Evolutionary conservation across 2,888 invertebrate species (phyloP).

Genomic region (Nezara viridula): DNA sequence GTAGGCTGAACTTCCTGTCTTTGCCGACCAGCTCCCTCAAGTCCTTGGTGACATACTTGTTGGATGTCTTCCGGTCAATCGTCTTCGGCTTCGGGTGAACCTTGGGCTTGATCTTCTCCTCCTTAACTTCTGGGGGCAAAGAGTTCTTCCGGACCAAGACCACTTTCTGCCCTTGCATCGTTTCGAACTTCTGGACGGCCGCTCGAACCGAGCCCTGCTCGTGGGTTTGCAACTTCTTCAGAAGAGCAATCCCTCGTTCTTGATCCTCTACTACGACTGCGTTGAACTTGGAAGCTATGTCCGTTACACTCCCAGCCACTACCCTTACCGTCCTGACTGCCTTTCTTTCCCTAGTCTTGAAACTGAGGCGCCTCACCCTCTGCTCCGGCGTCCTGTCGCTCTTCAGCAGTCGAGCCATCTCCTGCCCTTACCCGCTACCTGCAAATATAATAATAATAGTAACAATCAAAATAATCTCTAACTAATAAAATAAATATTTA

Average conservation of each 20-base stretch:
- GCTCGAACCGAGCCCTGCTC: constrained; percentile 62
- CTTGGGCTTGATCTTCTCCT: constrained; percentile 56
- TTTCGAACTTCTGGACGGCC: constrained; percentile 64
- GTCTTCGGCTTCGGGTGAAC: constrained; percentile 62
- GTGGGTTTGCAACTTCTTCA: constrained; percentile 57
- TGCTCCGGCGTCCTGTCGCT: constrained; percentile 26
- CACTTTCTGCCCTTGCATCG: constrained; percentile 61
- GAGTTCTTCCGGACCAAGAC: constrained; percentile 63
- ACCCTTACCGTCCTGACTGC: constrained; percentile 58
- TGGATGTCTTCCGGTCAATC: constrained; percentile 40
- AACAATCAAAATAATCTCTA: neutral
- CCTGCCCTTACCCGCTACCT: neutral
- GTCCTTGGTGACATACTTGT: constrained; percentile 53
- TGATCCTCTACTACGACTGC: constrained; percentile 66
- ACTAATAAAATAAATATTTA: neutral
- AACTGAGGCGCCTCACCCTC: constrained; percentile 63
- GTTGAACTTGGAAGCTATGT: constrained; percentile 66
- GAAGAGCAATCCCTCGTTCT: constrained; percentile 62
- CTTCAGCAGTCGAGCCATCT: constrained; percentile 59
- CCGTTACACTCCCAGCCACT: constrained; percentile 63
- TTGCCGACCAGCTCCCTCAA: constrained; percentile 49
- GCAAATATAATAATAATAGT: neutral
- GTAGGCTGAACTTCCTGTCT: constrained; percentile 61
- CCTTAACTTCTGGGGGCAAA: neutral
- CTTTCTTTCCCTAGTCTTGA: constrained; percentile 62